A percentile compares a stretch with the other conserved stretches of the same genome.
Conservation (phyloP, 2,888 invertebrate species). For the Octonoba sinensis region DNA sequence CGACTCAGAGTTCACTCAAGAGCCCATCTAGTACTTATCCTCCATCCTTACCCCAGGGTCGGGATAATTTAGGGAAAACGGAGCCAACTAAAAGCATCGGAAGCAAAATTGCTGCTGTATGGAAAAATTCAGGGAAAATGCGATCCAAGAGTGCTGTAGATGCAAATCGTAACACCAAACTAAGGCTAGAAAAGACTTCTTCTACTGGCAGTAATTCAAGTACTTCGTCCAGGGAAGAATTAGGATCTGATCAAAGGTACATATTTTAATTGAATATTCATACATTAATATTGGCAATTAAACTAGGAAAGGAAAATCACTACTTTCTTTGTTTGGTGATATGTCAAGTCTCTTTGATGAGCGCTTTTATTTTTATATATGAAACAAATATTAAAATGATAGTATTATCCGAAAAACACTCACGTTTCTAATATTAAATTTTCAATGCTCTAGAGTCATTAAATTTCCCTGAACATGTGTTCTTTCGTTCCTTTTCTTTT, state of each 20-base stretch:
- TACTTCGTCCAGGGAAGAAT: background rate
- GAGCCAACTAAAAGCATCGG: constrained; percentile 4
- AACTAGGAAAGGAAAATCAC: background rate
- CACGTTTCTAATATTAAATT: too few species aligned
- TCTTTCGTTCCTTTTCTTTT: too few species aligned
- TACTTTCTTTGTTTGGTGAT: too few species aligned
- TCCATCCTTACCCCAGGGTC: constrained; percentile 14
- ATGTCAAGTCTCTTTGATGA: too few species aligned
- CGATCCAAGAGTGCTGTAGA: constrained; percentile 48
- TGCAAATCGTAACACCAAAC: constrained; percentile 29
- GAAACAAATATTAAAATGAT: too few species aligned
- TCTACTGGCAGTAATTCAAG: constrained; percentile 18
- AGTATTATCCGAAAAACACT: too few species aligned
- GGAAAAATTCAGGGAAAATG: constrained; percentile 47
- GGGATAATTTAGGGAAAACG: background rate
- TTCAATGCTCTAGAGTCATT: too few species aligned
- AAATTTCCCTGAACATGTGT: too few species aligned
- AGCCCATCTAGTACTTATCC: constrained; percentile 4
- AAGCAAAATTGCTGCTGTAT: constrained; percentile 46
- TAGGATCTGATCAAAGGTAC: constrained; percentile 21
- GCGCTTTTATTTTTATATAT: too few species aligned
- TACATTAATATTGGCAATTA: background rate
- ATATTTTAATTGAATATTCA: background rate
- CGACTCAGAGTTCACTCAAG: background rate
- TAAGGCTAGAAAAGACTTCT: constrained; percentile 12